Percentiles rank a stretch among this genome's conserved stretches.
phyloP scores from a whole-genome alignment of 2,888 invertebrate genomes.

The Linyphia triangularis region DNA sequence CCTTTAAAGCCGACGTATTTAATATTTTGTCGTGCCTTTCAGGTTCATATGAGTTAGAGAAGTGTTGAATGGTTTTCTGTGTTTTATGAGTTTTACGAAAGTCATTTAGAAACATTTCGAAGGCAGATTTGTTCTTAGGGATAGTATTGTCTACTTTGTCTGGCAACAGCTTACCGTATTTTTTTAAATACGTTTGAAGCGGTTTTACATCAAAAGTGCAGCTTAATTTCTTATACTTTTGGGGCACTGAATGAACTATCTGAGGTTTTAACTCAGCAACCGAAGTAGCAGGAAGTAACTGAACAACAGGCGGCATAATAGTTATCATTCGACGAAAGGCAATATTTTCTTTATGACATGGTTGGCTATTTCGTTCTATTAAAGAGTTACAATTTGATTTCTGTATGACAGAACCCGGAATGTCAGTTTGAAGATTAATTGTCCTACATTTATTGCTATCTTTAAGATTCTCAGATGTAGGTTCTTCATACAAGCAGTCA shows the following conservation, averaged over 20 bases:
- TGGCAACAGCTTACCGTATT: conserved; percentile 1
- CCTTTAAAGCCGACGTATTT: not conserved
- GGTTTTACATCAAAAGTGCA: conserved; percentile 53
- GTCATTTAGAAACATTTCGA: conserved; percentile 12
- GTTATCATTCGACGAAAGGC: conserved; percentile 55
- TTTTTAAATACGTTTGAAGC: conserved; percentile 42
- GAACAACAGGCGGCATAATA: conserved; percentile 50
- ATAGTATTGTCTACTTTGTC: not conserved
- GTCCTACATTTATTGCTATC: too few species aligned
- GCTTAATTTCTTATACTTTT: conserved; percentile 9
- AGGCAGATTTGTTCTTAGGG: not conserved
- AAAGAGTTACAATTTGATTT: too few species aligned
- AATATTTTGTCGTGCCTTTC: not conserved
- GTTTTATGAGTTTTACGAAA: not conserved
- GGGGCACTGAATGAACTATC: conserved; percentile 36
- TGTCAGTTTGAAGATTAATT: too few species aligned
- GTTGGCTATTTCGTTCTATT: too few species aligned
- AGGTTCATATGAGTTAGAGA: not conserved
- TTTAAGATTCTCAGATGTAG: not conserved
- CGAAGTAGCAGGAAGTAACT: not conserved
- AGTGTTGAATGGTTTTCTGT: not conserved
- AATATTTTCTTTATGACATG: too few species aligned
- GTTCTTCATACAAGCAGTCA: not conserved
- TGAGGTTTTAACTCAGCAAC: not conserved
- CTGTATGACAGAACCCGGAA: too few species aligned